phyloP scores from a whole-genome alignment of 2,797 vertebrate genomes.

The Mastacembelus armatus region DNA sequence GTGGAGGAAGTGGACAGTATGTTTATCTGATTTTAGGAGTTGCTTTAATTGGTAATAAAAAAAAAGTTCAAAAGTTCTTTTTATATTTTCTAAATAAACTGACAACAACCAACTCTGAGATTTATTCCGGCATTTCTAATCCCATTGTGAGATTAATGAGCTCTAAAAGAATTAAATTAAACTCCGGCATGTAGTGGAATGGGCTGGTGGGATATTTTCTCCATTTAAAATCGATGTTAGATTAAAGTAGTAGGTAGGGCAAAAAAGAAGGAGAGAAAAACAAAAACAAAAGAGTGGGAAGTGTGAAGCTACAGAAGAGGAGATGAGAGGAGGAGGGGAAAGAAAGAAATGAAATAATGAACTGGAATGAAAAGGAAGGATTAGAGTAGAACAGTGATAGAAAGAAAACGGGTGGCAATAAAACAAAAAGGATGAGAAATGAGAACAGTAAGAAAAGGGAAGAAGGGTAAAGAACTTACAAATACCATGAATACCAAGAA shows the following conservation, averaged over 20 bases:
- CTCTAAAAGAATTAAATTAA: constrained; percentile 31
- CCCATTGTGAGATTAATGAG: constrained; percentile 9
- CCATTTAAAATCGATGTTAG: not conserved
- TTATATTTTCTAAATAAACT: not conserved
- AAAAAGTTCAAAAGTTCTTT: constrained; percentile 1
- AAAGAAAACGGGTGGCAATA: not conserved
- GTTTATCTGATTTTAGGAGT: constrained; percentile 45
- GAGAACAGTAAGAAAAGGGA: not conserved
- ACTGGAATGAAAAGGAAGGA: too few relatives aligned
- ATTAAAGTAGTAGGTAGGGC: not conserved
- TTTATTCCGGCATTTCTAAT: not conserved
- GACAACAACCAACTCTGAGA: not conserved
- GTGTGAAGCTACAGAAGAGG: too few relatives aligned
- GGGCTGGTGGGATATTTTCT: not conserved
- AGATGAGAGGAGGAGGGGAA: not conserved
- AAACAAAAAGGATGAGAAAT: not conserved
- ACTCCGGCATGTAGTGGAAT: not conserved
- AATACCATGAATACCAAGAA: too few relatives aligned
- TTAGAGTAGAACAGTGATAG: too few relatives aligned
- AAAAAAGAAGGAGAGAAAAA: not conserved
- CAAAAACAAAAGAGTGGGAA: not conserved
- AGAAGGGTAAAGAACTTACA: too few relatives aligned
- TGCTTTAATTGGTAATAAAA: constrained; percentile 40
- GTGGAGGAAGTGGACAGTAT: constrained; percentile 43
- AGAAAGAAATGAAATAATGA: not conserved